A percentile compares a stretch with the other conserved stretches of the same genome.
Conservation (phyloP, 2,797 vertebrate genomes). For the Parambassis ranga region DNA sequence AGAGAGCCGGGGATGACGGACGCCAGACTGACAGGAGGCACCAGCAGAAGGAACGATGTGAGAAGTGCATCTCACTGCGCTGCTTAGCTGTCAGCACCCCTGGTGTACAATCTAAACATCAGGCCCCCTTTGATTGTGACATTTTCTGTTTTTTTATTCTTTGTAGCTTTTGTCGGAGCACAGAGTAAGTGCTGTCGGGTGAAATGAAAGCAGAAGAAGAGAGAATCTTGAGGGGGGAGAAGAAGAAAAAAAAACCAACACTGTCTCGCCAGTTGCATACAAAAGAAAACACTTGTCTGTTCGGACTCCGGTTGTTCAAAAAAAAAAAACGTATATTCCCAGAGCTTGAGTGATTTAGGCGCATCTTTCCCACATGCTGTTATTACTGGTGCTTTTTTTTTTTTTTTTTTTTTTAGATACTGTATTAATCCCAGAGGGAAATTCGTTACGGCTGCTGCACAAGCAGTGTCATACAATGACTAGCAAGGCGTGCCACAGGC, state of each 20-base stretch:
- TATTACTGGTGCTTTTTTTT: conserved; percentile 26
- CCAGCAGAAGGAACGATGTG: conserved; percentile 23
- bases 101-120: conserved; percentile 58
- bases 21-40: conserved; percentile 47
- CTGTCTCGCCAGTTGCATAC: conserved; percentile 26
- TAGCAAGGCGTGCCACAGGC: too few species aligned
- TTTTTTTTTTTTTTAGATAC: too few species aligned
- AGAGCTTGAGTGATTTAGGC: conserved; percentile 47
- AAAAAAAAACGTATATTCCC: conserved; percentile 35
- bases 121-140: conserved; percentile 55
- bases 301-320: conserved; percentile 35
- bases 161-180: conserved; percentile 40
- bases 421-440: too few species aligned
- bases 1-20: conserved; percentile 28
- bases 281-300: conserved; percentile 54
- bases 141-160: conserved; percentile 28
- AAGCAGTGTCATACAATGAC: too few species aligned
- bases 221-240: neutral
- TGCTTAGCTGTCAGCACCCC: conserved; percentile 51
- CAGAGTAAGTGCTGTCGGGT: conserved; percentile 53
- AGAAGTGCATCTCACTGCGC: conserved; percentile 28
- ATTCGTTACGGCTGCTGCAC: too few species aligned
- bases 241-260: conserved; percentile 12
- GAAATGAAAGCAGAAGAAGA: conserved; percentile 50
- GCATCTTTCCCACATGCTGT: conserved; percentile 37